These are phyloP conservation scores for Habroteleia sp. DNA, from an alignment of 2,888 invertebrate species.

Conservation along the genomic window DNA sequence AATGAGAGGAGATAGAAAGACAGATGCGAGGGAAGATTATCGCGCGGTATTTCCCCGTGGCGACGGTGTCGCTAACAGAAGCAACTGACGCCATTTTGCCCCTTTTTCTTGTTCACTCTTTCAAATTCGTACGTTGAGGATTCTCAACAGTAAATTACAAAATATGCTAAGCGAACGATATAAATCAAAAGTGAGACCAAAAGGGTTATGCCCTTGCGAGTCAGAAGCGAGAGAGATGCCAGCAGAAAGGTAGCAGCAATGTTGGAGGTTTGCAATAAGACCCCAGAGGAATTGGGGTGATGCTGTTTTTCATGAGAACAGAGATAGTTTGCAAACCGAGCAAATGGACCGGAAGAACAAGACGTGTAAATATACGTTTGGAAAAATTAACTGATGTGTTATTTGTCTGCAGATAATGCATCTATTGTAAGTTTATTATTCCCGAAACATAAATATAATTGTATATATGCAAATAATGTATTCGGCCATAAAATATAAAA, in stretches of 20 bases:
- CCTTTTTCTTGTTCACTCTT: conserved; percentile 65
- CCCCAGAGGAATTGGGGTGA: conserved; percentile 64
- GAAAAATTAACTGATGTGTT: conserved; percentile 11
- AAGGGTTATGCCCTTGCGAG: conserved; percentile 53
- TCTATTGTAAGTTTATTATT: not conserved
- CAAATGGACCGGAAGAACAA: conserved; percentile 79
- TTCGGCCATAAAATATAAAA: too few relatives aligned
- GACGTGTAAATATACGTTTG: conserved; percentile 47
- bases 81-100: conserved; percentile 64
- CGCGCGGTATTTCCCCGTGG: conserved; percentile 69
- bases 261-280: conserved; percentile 67
- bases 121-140: conserved; percentile 77
- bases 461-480: too few relatives aligned
- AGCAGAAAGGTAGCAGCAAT: conserved; percentile 50
- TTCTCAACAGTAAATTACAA: conserved; percentile 81
- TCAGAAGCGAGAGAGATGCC: conserved; percentile 44
- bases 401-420: conserved; percentile 1
- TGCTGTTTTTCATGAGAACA: conserved; percentile 57
- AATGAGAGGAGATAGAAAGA: conserved; percentile 63
- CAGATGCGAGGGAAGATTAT: conserved; percentile 77
- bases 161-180: conserved; percentile 81
- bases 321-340: conserved; percentile 79
- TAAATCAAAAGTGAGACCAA: conserved; percentile 79
- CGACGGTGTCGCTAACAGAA: conserved; percentile 69
- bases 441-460: too few relatives aligned